Base-by-base conservation (phyloP, 2,888 invertebrate species). In the Hirudinaria manillensis region DNA sequence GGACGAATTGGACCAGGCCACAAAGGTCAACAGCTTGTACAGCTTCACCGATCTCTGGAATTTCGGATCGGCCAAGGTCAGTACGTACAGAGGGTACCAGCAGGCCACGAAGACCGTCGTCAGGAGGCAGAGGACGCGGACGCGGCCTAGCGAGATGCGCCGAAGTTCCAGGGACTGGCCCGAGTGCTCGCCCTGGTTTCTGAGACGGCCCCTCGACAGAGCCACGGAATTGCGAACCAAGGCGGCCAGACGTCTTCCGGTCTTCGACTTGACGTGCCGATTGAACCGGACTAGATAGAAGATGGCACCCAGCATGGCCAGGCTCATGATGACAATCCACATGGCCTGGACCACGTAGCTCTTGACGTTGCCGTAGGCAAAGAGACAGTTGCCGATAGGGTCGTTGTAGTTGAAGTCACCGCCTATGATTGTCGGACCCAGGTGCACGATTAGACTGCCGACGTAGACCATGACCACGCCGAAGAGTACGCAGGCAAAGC, bases 391-490 rank as follows among this genome's bases (percentile, higher is more conserved):
- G 1, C 77, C 79, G 34, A 77, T 70, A 32, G 74, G 74, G n/a
- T 75, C 72, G 78, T 82, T 84, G 6, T 91, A 90, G 82, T 92
- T 92, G 55, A 84, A 82, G 72, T 82, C 83, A 4, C 83, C 82
- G 10, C 85, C 85, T 70, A 85, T 81, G 75, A 85, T 84, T 4
- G 84, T 83, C 32, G 85, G 83, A 36, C 93, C 93, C 81, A 94
- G 89, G 87, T 94, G 93, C 85, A 93, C 92, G 73, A 93, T 92
- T 83, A 93, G 91, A 77, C 92, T 92, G 74, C 93, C 92, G 87
- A 94, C 93, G 93, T 93, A 94, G 83, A 93, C 93, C 90, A 93
- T 93, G 86, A 92, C 92, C 74, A 93, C 90, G 78, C 93, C 93
- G 86, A 94, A 94, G 71, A 93, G 88, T 78, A 93, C 92, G 86